phyloP scores from a whole-genome alignment of 2,113 vertebrate genomes.

The Garra rufa region DNA sequence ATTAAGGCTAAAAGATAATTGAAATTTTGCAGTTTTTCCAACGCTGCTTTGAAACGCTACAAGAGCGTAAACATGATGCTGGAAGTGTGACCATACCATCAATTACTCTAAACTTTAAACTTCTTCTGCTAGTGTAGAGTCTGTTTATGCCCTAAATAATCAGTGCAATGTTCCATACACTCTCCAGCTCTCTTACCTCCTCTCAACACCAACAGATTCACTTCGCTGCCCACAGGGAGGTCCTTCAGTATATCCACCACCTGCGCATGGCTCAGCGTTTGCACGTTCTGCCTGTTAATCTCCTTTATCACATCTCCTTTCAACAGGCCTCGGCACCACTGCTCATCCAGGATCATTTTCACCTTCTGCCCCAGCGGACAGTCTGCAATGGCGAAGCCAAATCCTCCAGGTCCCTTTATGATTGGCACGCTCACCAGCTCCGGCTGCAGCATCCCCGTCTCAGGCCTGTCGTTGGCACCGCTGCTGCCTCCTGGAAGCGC shows the following conservation, averaged over 20 bases:
- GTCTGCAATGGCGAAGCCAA: slow-evolving; percentile 97
- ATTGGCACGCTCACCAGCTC: slow-evolving; percentile 91
- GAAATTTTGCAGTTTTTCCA: not conserved
- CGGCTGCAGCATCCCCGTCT: slow-evolving; percentile 76
- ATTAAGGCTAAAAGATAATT: not conserved
- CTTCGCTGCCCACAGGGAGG: slow-evolving; percentile 91
- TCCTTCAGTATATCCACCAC: slow-evolving; percentile 99
- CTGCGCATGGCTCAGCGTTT: slow-evolving; percentile 91
- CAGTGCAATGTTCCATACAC: not conserved
- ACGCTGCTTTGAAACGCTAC: not conserved
- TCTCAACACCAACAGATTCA: slow-evolving; percentile 89
- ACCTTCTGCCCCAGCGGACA: slow-evolving; percentile 96
- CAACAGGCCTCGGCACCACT: slow-evolving; percentile 95
- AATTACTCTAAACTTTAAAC: not conserved
- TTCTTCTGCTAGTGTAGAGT: not conserved
- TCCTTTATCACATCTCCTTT: slow-evolving; percentile 97
- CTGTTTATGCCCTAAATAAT: not conserved
- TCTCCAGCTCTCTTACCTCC: slow-evolving; percentile 80
- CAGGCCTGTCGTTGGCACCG: slow-evolving; percentile 78
- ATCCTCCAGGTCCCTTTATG: slow-evolving; percentile 93
- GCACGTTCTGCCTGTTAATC: slow-evolving; percentile 94
- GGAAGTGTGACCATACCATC: not conserved
- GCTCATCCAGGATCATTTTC: slow-evolving; percentile 97
- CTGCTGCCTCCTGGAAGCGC: slow-evolving; percentile 80
- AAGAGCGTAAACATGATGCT: not conserved